These are phyloP conservation scores for Oreochromis mossambicus DNA, from an alignment of 2,797 vertebrate genomes.

Conservation along the genomic window DNA sequence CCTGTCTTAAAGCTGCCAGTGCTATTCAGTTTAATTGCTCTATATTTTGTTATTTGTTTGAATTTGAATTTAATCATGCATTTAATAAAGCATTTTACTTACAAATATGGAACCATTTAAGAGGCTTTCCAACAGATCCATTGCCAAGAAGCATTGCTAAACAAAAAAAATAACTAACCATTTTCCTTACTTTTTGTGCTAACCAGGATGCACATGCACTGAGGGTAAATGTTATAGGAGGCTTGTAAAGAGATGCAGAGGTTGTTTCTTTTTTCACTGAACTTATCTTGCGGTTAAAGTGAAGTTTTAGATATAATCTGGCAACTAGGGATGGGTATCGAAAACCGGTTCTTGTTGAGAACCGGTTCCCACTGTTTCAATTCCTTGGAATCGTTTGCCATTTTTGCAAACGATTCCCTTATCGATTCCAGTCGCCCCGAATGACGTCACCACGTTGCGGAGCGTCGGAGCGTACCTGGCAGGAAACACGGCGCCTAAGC, in stretches of 20 bases:
- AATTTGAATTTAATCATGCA: background rate
- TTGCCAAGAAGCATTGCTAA: background rate
- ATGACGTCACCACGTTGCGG: no score
- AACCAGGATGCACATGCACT: background rate
- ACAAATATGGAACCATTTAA: rapidly evolving
- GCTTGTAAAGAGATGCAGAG: background rate
- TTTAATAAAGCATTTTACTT: background rate
- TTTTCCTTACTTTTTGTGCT: background rate
- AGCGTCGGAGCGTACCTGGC: no score
- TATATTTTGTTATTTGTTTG: background rate
- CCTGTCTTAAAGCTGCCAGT: background rate
- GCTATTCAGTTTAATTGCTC: background rate
- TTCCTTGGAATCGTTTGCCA: no score
- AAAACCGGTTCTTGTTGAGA: no score
- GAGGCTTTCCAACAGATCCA: background rate
- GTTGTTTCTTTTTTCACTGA: background rate
- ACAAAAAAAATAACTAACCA: rapidly evolving
- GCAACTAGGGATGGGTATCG: no score
- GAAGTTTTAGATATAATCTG: background rate
- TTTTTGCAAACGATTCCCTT: no score
- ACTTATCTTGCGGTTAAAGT: background rate
- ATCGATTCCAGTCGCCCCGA: no score
- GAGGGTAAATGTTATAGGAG: background rate
- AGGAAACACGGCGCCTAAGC: no score
- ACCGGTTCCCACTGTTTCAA: no score